Evolutionary conservation across 1,140 invertebrate species (phyloP).

Genomic region (Amyelois transitella): DNA sequence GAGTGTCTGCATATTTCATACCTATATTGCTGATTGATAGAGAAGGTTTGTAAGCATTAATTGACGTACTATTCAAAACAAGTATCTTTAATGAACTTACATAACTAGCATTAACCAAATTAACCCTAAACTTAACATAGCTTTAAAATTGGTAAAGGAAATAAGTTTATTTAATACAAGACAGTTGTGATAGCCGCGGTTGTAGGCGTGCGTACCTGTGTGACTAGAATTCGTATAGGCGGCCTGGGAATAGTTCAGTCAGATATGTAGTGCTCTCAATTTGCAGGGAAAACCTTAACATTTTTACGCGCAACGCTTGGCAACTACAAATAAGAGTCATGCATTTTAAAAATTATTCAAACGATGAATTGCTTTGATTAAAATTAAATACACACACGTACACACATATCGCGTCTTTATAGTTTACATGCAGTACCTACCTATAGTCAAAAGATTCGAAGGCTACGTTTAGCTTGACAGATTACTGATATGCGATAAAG

Average conservation of each 20-base stretch:
- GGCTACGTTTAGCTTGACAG: no score
- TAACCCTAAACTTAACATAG: no score
- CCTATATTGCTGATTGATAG: neutral
- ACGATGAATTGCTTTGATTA: conserved; percentile 43
- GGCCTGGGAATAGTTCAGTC: conserved; percentile 59
- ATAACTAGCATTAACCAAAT: no score
- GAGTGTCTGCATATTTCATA: neutral
- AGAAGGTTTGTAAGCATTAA: neutral
- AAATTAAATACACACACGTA: conserved; percentile 45
- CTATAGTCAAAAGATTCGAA: no score
- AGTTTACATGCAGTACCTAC: no score
- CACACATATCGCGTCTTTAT: conserved; percentile 17
- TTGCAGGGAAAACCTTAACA: conserved; percentile 59
- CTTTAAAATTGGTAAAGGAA: no score
- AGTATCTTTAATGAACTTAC: no score
- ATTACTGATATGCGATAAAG: no score
- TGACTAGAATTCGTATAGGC: conserved; percentile 69
- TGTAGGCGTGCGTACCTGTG: conserved; percentile 23
- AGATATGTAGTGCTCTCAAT: conserved; percentile 61
- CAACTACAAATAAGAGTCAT: conserved; percentile 64
- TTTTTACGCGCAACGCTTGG: conserved; percentile 60
- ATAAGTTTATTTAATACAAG: no score
- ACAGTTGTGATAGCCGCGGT: no score
- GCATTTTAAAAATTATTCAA: conserved; percentile 49
- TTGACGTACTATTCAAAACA: no score